A percentile compares a stretch with the other conserved stretches of the same genome.
Evolutionary conservation across 2,888 invertebrate genomes (phyloP).

Genomic region (Eueremaeus valkanovi): DNA sequence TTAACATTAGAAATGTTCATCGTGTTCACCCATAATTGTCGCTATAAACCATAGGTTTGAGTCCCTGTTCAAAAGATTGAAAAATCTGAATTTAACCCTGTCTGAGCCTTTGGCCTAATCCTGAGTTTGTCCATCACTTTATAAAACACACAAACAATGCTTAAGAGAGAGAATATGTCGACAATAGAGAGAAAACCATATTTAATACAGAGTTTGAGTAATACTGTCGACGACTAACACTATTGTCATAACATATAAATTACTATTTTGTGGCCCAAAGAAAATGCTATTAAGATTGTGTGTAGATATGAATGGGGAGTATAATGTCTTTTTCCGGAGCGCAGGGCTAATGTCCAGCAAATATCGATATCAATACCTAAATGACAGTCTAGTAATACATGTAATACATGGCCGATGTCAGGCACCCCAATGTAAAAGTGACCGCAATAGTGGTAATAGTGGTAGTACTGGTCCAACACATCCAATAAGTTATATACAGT

Average conservation of each 20-base stretch:
- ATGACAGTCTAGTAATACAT: neutral
- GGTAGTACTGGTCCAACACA: neutral
- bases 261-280: slow-evolving; percentile 4
- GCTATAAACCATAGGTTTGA: no score
- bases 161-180: no score
- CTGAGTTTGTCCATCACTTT: no score
- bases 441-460: no score
- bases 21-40: no score
- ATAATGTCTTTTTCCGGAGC: slow-evolving; percentile 32
- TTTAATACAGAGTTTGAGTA: no score
- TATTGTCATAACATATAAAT: neutral
- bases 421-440: neutral
- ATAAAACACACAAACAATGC: no score
- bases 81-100: no score
- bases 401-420: neutral
- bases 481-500: neutral
- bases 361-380: neutral
- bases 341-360: neutral
- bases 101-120: no score
- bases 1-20: no score
- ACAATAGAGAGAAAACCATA: no score
- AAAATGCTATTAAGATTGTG: slow-evolving; percentile 26
- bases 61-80: no score
- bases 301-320: neutral
- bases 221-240: neutral